Evolutionary conservation across 2,888 invertebrate species (phyloP), one percentile per base, ranked within the genome.

Genomic region (Stenurella melanura): DNA sequence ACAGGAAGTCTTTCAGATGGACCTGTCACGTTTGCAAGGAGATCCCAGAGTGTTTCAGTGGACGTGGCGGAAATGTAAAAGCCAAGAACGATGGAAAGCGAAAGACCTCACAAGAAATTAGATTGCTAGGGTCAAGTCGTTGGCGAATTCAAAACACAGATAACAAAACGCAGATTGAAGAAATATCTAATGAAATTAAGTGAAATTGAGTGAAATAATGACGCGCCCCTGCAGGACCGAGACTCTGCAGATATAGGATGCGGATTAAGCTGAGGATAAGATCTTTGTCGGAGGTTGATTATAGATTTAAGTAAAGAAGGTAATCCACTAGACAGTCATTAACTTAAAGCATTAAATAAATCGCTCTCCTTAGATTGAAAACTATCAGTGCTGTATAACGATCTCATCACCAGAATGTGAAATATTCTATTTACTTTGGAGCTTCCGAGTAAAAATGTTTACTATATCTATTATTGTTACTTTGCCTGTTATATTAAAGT

Each of bases 231-330:
- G 30, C 69, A 69, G 30, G 34, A 50, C 4, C 50, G 56, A 56
- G 26, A 5, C 57, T 30, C 19, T 17, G 69, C n/a, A 57, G 12
- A 74, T 73, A 30, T 60, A 69, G 60, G 74, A 74, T 69, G 50
- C 11, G 69, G 68, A 69, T 74, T 74, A 74, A 58, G 38, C 60
- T 30, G 70, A 11, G 74, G 80, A 79, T 78, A 77, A 80, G 76
- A 78, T 80, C 73, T 77, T 78, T 75, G 77, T 75, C 73, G 75
- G 73, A 72, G 73, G 77, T 79, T 80, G 78, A 78, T 80, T 79
- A 78, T 80, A 72, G 78, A 79, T 80, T 80, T 80, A 73, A 69
- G 77, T 77, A 63, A 73, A 76, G 78, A 75, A 80, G 74, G 71
- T 79, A 79, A 79, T 78, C 79, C 79, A 50, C 57, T 58, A 26